A percentile compares a stretch with the other conserved stretches of the same genome.
Conservation (phyloP, 1,140 invertebrate species). For the Caenorhabditis briggsae region DNA sequence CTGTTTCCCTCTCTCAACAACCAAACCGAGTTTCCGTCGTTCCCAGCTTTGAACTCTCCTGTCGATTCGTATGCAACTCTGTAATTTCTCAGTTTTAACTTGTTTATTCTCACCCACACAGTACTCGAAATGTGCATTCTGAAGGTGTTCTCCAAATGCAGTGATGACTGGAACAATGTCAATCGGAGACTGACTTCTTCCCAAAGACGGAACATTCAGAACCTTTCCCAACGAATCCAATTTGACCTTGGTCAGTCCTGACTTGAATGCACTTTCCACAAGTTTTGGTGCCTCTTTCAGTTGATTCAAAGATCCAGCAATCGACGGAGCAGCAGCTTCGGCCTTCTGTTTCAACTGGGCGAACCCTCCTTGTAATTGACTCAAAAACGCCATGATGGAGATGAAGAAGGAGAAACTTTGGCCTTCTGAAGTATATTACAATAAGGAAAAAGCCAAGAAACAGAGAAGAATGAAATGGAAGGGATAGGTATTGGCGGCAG, state of each 20-base stretch:
- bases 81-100: slow-evolving; percentile 28
- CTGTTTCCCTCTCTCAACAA: slow-evolving; percentile 61
- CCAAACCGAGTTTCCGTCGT: slow-evolving; percentile 66
- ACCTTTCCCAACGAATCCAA: slow-evolving; percentile 75
- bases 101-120: not conserved
- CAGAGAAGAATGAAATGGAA: not conserved
- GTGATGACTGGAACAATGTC: slow-evolving; percentile 74
- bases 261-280: slow-evolving; percentile 60
- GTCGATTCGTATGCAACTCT: slow-evolving; percentile 73
- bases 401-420: not conserved
- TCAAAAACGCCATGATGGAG: slow-evolving; percentile 52
- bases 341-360: slow-evolving; percentile 33
- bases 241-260: slow-evolving; percentile 61
- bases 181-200: slow-evolving; percentile 76
- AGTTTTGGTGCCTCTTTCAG: slow-evolving; percentile 62
- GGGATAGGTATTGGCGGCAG: not conserved
- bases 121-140: slow-evolving; percentile 74
- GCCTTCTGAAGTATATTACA: not conserved
- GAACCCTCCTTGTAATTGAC: slow-evolving; percentile 52
- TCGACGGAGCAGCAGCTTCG: slow-evolving; percentile 14
- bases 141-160: slow-evolving; percentile 75
- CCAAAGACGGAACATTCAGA: slow-evolving; percentile 67
- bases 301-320: slow-evolving; percentile 43
- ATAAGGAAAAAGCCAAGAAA: not conserved
- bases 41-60: slow-evolving; percentile 69